Conservation (phyloP, 2,888 invertebrate species). For the Drosophila eohydei region DNA sequence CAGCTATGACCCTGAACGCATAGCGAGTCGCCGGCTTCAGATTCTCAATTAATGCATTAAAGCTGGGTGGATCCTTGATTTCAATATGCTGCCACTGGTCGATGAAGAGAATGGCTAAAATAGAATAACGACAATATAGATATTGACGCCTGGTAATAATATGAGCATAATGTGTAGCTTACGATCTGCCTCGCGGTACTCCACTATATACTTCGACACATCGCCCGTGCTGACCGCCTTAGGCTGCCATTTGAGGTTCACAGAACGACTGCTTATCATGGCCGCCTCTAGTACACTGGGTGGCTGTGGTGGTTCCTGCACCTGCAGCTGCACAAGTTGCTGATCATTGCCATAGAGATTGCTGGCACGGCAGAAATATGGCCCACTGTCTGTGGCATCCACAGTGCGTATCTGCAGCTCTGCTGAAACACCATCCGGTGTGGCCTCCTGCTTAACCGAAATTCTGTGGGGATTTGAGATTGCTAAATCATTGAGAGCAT, state of each 20-base stretch:
- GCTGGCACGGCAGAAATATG: conserved; percentile 91
- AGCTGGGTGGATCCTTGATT: conserved; percentile 88
- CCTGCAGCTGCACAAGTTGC: conserved; percentile 89
- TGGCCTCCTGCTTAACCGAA: conserved; percentile 88
- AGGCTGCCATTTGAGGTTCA: conserved; percentile 91
- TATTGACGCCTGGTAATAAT: too few relatives aligned
- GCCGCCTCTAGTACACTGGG: conserved; percentile 89
- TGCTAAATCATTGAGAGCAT: conserved; percentile 10
- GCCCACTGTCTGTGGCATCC: conserved; percentile 90
- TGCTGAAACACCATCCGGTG: conserved; percentile 89
- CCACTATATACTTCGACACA: conserved; percentile 89
- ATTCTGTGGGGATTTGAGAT: conserved; percentile 82
- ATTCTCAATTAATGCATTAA: conserved; percentile 88
- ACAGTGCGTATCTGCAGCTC: conserved; percentile 89
- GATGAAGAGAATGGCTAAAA: conserved; percentile 78
- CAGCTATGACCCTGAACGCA: conserved; percentile 89
- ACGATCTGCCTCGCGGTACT: conserved; percentile 88
- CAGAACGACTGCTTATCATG: conserved; percentile 89
- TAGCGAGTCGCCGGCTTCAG: conserved; percentile 90
- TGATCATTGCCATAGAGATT: conserved; percentile 91
- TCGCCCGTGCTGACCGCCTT: conserved; percentile 89
- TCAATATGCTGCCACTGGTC: conserved; percentile 89
- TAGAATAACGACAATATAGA: not conserved
- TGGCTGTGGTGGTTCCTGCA: conserved; percentile 91
- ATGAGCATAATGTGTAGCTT: conserved; percentile 69